These are phyloP conservation scores for Hephaestus fuliginosus DNA, from an alignment of 2,797 vertebrate species.

Conservation along the genomic window DNA sequence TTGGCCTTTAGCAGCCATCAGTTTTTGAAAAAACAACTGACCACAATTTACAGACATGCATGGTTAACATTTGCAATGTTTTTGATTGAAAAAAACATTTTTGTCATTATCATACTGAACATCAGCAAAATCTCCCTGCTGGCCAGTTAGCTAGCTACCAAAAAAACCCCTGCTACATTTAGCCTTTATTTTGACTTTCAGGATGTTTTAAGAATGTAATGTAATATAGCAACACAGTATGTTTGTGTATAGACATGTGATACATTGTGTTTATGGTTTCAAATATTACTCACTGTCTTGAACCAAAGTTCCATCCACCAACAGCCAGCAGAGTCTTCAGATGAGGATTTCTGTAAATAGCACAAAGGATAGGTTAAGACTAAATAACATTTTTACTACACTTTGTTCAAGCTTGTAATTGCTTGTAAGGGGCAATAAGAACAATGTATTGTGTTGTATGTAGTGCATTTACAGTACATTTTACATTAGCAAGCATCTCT, in stretches of 20 bases:
- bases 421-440: neutral
- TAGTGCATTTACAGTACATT: neutral
- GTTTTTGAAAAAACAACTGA: conserved; percentile 4
- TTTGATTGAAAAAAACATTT: neutral
- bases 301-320: conserved; percentile 89
- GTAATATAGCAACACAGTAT: neutral
- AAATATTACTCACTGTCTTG: conserved; percentile 80
- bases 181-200: neutral
- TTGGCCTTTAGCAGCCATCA: neutral
- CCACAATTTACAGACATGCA: neutral
- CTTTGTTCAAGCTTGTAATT: neutral
- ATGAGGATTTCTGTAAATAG: conserved; percentile 80
- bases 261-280: neutral
- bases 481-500: neutral
- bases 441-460: neutral
- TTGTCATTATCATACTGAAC: neutral
- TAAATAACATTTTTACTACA: neutral
- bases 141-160: neutral
- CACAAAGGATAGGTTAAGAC: neutral
- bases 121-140: neutral
- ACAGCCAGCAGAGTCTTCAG: conserved; percentile 88
- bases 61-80: neutral
- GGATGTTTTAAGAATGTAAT: neutral
- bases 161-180: neutral
- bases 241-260: neutral